These are phyloP conservation scores for human DNA, from an alignment of 2,113 vertebrate genomes.

Conservation along the genomic window DNA sequence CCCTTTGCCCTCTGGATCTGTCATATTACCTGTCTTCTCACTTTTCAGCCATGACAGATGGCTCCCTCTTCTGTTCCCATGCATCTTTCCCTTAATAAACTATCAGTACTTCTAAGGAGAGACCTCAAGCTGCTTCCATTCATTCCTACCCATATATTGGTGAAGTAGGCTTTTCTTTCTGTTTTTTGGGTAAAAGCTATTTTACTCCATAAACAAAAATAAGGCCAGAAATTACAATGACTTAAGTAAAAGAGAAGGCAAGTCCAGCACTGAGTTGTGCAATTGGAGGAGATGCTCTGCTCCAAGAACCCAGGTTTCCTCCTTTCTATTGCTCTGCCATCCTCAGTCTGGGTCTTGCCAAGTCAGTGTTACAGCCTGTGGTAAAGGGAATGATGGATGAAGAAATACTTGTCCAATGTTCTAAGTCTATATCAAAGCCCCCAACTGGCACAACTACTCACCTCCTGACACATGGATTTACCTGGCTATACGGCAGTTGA, in stretches of 20 bases:
- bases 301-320: neutral
- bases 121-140: neutral
- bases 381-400: neutral
- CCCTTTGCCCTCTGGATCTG: neutral
- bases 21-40: fast-evolving
- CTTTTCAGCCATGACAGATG: neutral
- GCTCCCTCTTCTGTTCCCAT: neutral
- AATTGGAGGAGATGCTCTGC: neutral
- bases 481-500: neutral
- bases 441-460: neutral
- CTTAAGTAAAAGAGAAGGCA: neutral
- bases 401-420: neutral
- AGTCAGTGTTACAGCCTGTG: neutral
- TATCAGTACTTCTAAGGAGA: neutral
- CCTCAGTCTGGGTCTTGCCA: neutral
- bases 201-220: neutral
- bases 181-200: neutral
- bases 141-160: neutral
- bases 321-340: neutral
- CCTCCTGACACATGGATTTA: neutral
- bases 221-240: neutral
- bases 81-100: neutral
- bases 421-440: neutral
- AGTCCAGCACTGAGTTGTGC: too few species aligned
- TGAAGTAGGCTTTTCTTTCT: neutral